These are phyloP conservation scores for Oncorhynchus keta DNA, from an alignment of 2,113 vertebrate species.

Conservation along the genomic window DNA sequence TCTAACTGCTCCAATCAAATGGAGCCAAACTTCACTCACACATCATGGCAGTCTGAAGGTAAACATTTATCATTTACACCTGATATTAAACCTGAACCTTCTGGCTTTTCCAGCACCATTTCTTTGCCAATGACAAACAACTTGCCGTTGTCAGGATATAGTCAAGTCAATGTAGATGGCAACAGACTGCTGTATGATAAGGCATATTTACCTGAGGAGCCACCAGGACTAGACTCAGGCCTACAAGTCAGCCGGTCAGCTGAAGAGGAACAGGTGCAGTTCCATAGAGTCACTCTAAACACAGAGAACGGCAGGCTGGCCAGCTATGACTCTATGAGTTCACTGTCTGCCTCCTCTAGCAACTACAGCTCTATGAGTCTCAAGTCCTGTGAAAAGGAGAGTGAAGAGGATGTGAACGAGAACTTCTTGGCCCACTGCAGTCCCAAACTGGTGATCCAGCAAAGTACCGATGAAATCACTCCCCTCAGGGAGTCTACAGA, in stretches of 20 bases:
- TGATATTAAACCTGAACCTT: slow-evolving; percentile 53
- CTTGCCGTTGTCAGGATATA: slow-evolving; percentile 72
- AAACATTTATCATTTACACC: slow-evolving; percentile 62
- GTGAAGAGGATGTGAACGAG: slow-evolving; percentile 84
- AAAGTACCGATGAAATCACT: slow-evolving; percentile 84
- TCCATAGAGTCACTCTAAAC: slow-evolving; percentile 79
- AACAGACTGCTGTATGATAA: slow-evolving; percentile 81
- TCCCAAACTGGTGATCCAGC: slow-evolving; percentile 88
- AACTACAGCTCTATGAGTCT: slow-evolving; percentile 86
- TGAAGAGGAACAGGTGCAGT: slow-evolving; percentile 81
- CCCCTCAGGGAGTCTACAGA: slow-evolving; percentile 86
- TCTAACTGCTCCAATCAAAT: slow-evolving; percentile 53
- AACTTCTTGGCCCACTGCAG: slow-evolving; percentile 90
- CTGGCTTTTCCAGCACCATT: slow-evolving; percentile 52
- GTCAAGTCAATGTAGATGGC: slow-evolving; percentile 73
- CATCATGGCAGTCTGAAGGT: slow-evolving; percentile 41
- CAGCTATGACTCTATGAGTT: slow-evolving; percentile 85
- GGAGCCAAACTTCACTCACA: slow-evolving; percentile 25
- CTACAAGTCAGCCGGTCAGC: slow-evolving; percentile 81
- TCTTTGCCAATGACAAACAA: slow-evolving; percentile 62
- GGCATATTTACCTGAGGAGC: slow-evolving; percentile 71
- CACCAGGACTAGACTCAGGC: slow-evolving; percentile 72
- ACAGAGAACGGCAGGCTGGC: slow-evolving; percentile 82
- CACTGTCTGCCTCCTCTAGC: slow-evolving; percentile 82
- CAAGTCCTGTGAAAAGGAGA: slow-evolving; percentile 85